A percentile compares a stretch with the other conserved stretches of the same genome.
phyloP scores from a whole-genome alignment of 2,888 invertebrate species.

The Macaria liturata region DNA sequence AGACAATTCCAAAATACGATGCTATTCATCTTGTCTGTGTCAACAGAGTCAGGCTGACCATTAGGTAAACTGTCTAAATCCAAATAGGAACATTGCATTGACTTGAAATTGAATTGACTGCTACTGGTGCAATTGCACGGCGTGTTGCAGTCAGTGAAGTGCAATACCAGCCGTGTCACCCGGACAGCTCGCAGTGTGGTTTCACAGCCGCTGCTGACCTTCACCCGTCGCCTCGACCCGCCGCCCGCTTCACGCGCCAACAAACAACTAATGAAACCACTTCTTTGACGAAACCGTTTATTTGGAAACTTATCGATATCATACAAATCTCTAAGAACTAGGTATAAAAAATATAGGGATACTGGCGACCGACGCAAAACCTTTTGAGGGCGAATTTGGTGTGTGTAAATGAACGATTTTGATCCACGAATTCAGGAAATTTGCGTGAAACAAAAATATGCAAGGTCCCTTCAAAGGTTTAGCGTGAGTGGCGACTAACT shows the following conservation, averaged over 20 bases:
- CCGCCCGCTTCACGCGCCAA: conserved; percentile 17
- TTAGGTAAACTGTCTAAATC: no score
- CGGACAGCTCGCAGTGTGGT: conserved; percentile 21
- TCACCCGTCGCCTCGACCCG: conserved; percentile 45
- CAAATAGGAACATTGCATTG: no score
- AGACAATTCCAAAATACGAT: no score
- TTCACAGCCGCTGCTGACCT: conserved; percentile 48
- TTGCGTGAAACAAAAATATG: no score
- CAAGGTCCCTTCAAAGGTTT: no score
- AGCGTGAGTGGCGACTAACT: conserved; percentile 43
- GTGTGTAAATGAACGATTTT: no score
- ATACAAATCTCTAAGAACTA: conserved; percentile 56
- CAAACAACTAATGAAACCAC: conserved; percentile 61
- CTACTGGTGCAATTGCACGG: conserved; percentile 2
- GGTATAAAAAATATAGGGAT: conserved; percentile 72
- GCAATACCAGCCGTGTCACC: background rate
- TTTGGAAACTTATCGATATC: conserved; percentile 70
- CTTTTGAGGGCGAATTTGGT: no score
- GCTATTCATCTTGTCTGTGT: no score
- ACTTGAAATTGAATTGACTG: background rate
- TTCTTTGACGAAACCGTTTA: conserved; percentile 74
- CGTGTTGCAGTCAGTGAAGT: conserved; percentile 1
- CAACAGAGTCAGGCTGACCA: no score
- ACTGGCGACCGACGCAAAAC: no score
- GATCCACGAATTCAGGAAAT: no score